Base-by-base conservation (phyloP, 2,888 invertebrate genomes). In the Lasius fuliginosus region DNA sequence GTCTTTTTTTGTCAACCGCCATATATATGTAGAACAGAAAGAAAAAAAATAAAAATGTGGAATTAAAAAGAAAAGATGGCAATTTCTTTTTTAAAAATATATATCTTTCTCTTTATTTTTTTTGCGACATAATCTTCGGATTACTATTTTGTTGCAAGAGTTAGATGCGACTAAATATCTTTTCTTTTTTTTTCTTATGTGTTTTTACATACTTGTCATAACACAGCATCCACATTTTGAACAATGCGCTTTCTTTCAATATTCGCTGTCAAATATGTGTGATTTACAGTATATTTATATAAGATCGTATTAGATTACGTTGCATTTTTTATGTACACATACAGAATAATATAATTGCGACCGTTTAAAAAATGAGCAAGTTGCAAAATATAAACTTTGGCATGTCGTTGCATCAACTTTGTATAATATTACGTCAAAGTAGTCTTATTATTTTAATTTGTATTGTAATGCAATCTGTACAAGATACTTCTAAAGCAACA, bases 81-180 rank as follows among this genome's bases (percentile, higher is more conserved):
- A 87, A 85, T 89, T 92, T 93, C 90, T 92, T 93, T 93, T 90
- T 92, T 93, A 92, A 93, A 94, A 94, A 94, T 94, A 93, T 94
- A 94, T 93, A 92, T 91, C 92, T 92, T 91, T 93, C 91, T 91
- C 90, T 92, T 94, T 93, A 91, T 46, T 18, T 46, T 89, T 89
- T 88, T 92, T 90, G 90, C 89, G 90, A 90, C 90, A 87, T 92
- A 88, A 91, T 92, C 90, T 90, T 92, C 90, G 88, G 89, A 90
- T 91, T 88, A 92, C 88, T 92, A 83, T 88, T 89, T 89, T 85
- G 87, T 73, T 90, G 87, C 82, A 83, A 90, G 87, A 89, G 76
- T 89, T 85, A 87, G 73, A 90, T 92, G 85, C 83, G 84, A 89
- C 88, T 85, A 90, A 88, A 90, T 87, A 86, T 90, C 71, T n/a